Evolutionary conservation across 2,888 invertebrate species (phyloP).

Genomic region (Brachynemurus nebulosus): DNA sequence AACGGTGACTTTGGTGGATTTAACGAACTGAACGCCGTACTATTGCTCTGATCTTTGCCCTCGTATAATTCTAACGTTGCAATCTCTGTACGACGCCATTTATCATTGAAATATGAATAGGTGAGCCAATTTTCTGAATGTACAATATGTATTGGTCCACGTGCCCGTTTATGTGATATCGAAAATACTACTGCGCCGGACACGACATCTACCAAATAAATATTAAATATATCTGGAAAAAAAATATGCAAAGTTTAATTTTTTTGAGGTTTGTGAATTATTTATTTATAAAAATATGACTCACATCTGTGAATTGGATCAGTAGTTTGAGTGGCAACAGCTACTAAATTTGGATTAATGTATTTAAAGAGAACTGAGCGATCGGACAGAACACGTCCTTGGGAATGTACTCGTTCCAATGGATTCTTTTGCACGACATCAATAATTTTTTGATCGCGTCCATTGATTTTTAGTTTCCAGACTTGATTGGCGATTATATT

Average conservation of each 20-base stretch:
- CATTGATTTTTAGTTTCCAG: constrained; percentile 61
- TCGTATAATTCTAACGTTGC: constrained; percentile 92
- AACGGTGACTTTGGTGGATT: constrained; percentile 56
- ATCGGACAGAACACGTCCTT: constrained; percentile 88
- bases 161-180: constrained; percentile 69
- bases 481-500: constrained; percentile 44
- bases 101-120: constrained; percentile 88
- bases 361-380: constrained; percentile 97
- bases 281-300: constrained; percentile 13
- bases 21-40: constrained; percentile 78
- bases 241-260: constrained; percentile 6
- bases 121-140: constrained; percentile 97
- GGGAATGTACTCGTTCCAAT: constrained; percentile 75
- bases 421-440: constrained; percentile 48
- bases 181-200: constrained; percentile 79
- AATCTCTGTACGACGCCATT: constrained; percentile 82
- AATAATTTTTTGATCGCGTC: constrained; percentile 45
- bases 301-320: constrained; percentile 63
- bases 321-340: constrained; percentile 63
- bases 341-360: constrained; percentile 91
- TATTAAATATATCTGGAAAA: constrained; percentile 56
- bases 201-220: constrained; percentile 82
- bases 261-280: neutral
- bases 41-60: constrained; percentile 72
- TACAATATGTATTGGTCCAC: constrained; percentile 72